phyloP scores from a whole-genome alignment of 2,113 vertebrate species.

The Pagrus major region DNA sequence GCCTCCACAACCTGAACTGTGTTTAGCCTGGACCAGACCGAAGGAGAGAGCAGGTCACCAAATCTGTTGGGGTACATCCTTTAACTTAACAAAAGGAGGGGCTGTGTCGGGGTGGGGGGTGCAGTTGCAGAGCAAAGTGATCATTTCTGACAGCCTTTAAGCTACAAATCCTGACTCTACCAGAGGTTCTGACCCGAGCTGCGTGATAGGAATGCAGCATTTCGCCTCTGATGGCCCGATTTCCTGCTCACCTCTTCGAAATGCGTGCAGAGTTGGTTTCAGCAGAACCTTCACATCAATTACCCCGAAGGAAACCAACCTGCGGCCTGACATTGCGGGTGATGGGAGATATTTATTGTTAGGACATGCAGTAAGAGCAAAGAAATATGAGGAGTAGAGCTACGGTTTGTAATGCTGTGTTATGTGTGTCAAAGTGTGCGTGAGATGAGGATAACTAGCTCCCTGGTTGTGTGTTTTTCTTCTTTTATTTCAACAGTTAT shows the following conservation, averaged over 20 bases:
- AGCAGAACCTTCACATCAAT: conserved; percentile 85
- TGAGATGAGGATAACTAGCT: conserved; percentile 27
- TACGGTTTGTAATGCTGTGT: conserved; percentile 8
- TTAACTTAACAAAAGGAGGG: conserved; percentile 87
- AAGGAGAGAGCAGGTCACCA: conserved; percentile 77
- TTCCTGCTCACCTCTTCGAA: conserved; percentile 86
- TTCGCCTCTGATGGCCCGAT: conserved; percentile 83
- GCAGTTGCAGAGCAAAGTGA: conserved; percentile 48
- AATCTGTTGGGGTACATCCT: conserved; percentile 81
- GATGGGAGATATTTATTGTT: conserved; percentile 83
- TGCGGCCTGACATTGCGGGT: conserved; percentile 78
- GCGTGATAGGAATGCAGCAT: conserved; percentile 83
- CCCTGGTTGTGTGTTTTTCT: conserved; percentile 37
- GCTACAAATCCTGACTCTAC: conserved; percentile 84
- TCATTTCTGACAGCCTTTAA: conserved; percentile 82
- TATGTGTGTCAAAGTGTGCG: conserved; percentile 34
- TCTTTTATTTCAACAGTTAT: conserved; percentile 20
- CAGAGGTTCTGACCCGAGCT: conserved; percentile 80
- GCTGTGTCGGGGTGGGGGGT: conserved; percentile 80
- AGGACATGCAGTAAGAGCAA: conserved; percentile 54
- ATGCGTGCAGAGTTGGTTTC: conserved; percentile 81
- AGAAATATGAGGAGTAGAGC: conserved; percentile 27
- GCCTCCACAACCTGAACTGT: conserved; percentile 61
- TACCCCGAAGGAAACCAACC: conserved; percentile 87
- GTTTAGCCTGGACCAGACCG: conserved; percentile 84